Evolutionary conservation across 1,140 invertebrate species (phyloP).

Genomic region (Planococcus citri): DNA sequence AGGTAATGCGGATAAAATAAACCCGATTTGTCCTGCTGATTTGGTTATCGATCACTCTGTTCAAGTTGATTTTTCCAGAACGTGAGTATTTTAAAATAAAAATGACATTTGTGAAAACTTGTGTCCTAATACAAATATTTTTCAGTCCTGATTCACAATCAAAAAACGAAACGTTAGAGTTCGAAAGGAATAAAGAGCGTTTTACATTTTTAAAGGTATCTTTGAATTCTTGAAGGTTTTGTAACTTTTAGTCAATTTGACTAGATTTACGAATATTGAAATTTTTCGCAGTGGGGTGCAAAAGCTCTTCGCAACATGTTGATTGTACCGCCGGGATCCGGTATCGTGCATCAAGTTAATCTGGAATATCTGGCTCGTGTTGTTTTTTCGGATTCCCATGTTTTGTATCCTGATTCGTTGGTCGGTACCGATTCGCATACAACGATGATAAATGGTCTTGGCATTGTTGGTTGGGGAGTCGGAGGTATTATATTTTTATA

Average conservation of each 20-base stretch:
- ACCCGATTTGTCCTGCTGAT: slow-evolving; percentile 94
- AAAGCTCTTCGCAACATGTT: slow-evolving; percentile 91
- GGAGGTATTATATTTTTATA: slow-evolving; percentile 38
- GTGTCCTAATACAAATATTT: slow-evolving; percentile 31
- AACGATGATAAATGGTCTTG: slow-evolving; percentile 94
- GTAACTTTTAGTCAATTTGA: background rate
- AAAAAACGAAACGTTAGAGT: slow-evolving; percentile 92
- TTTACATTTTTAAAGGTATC: slow-evolving; percentile 86
- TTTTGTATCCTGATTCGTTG: slow-evolving; percentile 84
- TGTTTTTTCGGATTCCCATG: slow-evolving; percentile 64
- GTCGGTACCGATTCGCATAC: slow-evolving; percentile 99
- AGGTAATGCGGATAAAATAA: slow-evolving; percentile 85
- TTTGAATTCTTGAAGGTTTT: background rate
- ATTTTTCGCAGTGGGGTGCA: slow-evolving; percentile 70
- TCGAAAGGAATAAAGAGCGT: slow-evolving; percentile 89
- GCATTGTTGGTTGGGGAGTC: slow-evolving; percentile 65
- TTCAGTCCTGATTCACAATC: slow-evolving; percentile 70
- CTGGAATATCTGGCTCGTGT: slow-evolving; percentile 89
- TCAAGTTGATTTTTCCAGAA: slow-evolving; percentile 85
- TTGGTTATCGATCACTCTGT: slow-evolving; percentile 97
- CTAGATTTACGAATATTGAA: background rate
- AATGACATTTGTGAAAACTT: background rate
- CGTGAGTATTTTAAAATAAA: slow-evolving; percentile 40
- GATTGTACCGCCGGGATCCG: slow-evolving; percentile 94
- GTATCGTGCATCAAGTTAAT: slow-evolving; percentile 98